phyloP scores from a whole-genome alignment of 2,113 vertebrate species.

The Nibea coibor region DNA sequence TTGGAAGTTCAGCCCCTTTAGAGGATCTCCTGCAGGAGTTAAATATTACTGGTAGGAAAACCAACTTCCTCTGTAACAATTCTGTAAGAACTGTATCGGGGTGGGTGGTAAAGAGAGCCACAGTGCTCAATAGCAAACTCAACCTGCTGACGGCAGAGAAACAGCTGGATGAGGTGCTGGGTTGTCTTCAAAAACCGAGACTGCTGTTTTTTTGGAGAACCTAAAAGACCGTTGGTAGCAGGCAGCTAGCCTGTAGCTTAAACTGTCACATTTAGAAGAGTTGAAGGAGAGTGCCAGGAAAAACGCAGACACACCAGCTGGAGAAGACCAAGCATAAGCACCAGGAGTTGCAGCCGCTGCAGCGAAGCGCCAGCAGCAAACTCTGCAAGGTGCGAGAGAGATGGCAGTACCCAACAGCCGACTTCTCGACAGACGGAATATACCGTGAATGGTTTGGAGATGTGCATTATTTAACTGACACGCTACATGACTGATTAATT shows the following conservation, averaged over 20 bases:
- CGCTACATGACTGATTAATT: too few species aligned
- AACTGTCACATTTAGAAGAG: constrained; percentile 95
- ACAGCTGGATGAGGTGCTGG: constrained; percentile 95
- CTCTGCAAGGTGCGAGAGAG: constrained; percentile 94
- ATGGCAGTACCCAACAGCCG: too few species aligned
- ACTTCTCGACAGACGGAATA: too few species aligned
- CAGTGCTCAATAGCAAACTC: constrained; percentile 89
- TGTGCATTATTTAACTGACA: too few species aligned
- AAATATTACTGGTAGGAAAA: too few species aligned
- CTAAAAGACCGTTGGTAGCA: constrained; percentile 96
- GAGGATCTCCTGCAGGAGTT: too few species aligned
- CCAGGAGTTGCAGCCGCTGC: constrained; percentile 93
- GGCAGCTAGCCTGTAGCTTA: constrained; percentile 93
- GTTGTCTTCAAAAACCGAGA: constrained; percentile 97
- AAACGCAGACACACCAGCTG: constrained; percentile 93
- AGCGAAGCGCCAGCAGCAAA: constrained; percentile 94
- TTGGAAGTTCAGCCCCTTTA: too few species aligned
- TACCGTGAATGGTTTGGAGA: too few species aligned
- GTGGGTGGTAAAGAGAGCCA: constrained; percentile 87
- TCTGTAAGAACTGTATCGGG: too few species aligned
- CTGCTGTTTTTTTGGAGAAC: constrained; percentile 91
- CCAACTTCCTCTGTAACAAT: too few species aligned
- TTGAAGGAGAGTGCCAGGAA: constrained; percentile 90
- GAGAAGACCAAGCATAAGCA: constrained; percentile 96
- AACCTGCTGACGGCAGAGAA: constrained; percentile 95